A percentile compares a stretch with the other conserved stretches of the same genome.
These are phyloP conservation scores for Netelia fuscicornis DNA, from an alignment of 2,888 invertebrate species.

Conservation along the genomic window DNA sequence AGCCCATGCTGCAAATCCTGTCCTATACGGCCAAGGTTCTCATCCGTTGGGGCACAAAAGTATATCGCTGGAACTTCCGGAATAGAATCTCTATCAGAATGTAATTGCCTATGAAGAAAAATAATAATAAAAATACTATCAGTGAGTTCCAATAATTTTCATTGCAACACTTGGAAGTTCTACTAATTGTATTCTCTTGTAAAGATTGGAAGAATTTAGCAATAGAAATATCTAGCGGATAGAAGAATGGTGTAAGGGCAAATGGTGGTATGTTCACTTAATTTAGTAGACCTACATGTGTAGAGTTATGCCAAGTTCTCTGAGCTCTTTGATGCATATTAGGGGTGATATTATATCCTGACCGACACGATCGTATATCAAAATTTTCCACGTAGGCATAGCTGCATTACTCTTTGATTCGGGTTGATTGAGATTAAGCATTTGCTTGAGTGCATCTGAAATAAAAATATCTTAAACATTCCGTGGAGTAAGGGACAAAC, in stretches of 20 bases:
- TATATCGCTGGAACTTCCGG: constrained; percentile 99
- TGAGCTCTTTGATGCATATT: constrained; percentile 96
- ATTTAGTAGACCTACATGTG: constrained; percentile 92
- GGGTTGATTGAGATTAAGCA: constrained; percentile 96
- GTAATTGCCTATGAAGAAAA: constrained; percentile 89
- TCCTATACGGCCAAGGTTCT: constrained; percentile 97
- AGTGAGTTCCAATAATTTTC: background rate
- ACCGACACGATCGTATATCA: constrained; percentile 97
- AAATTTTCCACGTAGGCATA: constrained; percentile 98
- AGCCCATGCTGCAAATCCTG: constrained; percentile 95
- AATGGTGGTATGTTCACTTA: background rate
- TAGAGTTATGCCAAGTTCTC: constrained; percentile 98
- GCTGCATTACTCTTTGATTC: constrained; percentile 91
- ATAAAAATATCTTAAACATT: constrained; percentile 15
- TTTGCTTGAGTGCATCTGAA: constrained; percentile 95
- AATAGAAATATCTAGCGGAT: background rate
- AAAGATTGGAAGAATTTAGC: no score
- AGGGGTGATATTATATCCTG: constrained; percentile 99
- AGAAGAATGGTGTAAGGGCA: background rate
- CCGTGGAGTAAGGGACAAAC: constrained; percentile 1
- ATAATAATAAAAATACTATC: background rate
- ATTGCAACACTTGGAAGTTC: background rate
- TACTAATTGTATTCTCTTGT: no score
- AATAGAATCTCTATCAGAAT: constrained; percentile 95
- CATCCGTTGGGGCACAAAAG: constrained; percentile 98